Evolutionary conservation across 2,113 vertebrate genomes (phyloP), one percentile per base, ranked within the genome.

Genomic region (Cololabis saira): DNA sequence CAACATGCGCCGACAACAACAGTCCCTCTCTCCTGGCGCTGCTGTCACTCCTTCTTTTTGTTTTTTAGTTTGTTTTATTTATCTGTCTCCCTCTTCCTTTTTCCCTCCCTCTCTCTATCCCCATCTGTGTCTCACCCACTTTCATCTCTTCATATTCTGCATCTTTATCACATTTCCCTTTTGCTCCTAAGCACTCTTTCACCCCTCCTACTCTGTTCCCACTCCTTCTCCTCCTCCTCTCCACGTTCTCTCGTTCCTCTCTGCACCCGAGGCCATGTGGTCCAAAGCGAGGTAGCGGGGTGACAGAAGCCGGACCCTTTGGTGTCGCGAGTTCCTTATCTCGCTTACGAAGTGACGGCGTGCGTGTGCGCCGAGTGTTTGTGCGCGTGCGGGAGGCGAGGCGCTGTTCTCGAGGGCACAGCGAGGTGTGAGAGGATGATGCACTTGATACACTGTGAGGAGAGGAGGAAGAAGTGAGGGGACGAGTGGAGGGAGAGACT

Each of bases 361-460:
- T 77, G 82, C 69, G 24, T 74, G 82, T 44, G 63, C 22, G 15
- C 43, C 10, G 33, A 41, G 78, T 67, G 74, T 80, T 9, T 78
- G 60, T 54, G 71, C 52, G 61, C 17, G 79, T 51, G 80, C 43
- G 79, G 52, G 82, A 44, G 73, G 81, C 13, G 17, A 56, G 86
- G 76, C 49, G 75, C 75, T 83, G 84, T 90, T 90, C 87, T 90
- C 85, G 82, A 90, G 90, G 87, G 89, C 87, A 89, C 82, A 79
- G 82, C 17, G 82, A 90, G 80, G 90, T 90, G 90, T 83, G 86
- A 89, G 83, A 88, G 90, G 78, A 90, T 89, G 90, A 90, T 90
- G 90, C 89, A 92, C 90, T 91, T 89, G 90, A 90, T 90, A 90
- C 65, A 84, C 89, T 90, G 89, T 83, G 85, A 92, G 78, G 73